phyloP scores from a whole-genome alignment of 2,797 vertebrate species.

The Alexandromys oeconomus region DNA sequence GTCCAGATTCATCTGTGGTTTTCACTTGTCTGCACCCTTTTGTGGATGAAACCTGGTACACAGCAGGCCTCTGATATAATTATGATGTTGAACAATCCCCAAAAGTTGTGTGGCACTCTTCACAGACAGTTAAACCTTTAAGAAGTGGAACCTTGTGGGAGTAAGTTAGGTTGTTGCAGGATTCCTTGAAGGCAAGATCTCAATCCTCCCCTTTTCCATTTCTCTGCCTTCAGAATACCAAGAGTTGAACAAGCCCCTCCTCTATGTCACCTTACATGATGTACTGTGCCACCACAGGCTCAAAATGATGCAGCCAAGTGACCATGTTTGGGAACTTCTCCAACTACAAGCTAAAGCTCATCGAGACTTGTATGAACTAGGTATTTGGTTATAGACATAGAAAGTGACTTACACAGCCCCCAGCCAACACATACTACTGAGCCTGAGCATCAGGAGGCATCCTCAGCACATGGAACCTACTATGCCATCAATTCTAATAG shows the following conservation, averaged over 20 bases:
- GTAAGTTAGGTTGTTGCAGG: not conserved
- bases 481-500: not conserved
- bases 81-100: too few species aligned
- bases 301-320: not conserved
- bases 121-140: not conserved
- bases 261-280: too few species aligned
- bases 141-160: not conserved
- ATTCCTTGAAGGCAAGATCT: too few species aligned
- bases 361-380: not conserved
- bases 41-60: fast-evolving
- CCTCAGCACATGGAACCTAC: not conserved
- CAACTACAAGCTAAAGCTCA: not conserved
- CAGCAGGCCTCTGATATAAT: not conserved
- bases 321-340: not conserved
- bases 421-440: not conserved
- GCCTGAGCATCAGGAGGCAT: not conserved
- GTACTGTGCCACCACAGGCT: not conserved
- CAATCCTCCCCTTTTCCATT: not conserved
- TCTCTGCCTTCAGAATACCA: not conserved
- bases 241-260: not conserved
- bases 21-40: not conserved
- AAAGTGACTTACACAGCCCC: not conserved
- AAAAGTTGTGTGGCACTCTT: not conserved
- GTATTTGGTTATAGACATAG: not conserved
- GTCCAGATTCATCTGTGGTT: not conserved